A percentile compares a stretch with the other conserved stretches of the same genome.
Evolutionary conservation across 2,888 invertebrate species (phyloP).

Genomic region (Augochlorella aurata): DNA sequence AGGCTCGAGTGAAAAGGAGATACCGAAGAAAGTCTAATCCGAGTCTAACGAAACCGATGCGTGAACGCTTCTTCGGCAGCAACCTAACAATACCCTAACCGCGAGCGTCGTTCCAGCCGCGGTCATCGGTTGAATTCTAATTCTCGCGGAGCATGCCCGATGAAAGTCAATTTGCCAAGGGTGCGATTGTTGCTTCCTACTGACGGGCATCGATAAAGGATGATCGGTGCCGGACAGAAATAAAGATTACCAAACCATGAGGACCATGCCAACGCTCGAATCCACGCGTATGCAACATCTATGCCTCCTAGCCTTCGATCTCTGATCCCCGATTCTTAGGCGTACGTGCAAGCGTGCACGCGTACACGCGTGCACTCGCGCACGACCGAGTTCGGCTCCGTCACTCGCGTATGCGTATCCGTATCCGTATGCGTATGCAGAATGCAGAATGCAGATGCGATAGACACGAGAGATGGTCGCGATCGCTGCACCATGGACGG

Average conservation of each 20-base stretch:
- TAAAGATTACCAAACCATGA: constrained; percentile 7
- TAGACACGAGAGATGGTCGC: constrained; percentile 79
- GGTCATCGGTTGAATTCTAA: neutral
- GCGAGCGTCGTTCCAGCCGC: neutral
- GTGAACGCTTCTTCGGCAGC: neutral
- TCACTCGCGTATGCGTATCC: constrained; percentile 65
- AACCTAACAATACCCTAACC: neutral
- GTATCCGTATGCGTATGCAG: constrained; percentile 67
- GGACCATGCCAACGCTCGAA: constrained; percentile 10
- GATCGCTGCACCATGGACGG: constrained; percentile 79
- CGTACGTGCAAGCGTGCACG: constrained; percentile 47
- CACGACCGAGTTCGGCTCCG: constrained; percentile 53
- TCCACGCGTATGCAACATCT: constrained; percentile 45
- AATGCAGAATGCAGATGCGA: constrained; percentile 73
- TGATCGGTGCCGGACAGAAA: constrained; percentile 4
- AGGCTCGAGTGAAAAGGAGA: too few relatives aligned
- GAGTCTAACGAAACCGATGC: neutral
- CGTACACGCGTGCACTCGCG: constrained; percentile 50
- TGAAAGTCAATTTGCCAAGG: constrained; percentile 2
- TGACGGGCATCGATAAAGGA: constrained; percentile 32
- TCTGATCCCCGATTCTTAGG: neutral
- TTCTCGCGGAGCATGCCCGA: neutral
- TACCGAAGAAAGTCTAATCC: neutral
- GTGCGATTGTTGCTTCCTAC: neutral
- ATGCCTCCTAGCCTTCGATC: constrained; percentile 30